Percentiles rank a stretch among this genome's conserved stretches.
phyloP scores from a whole-genome alignment of 2,113 vertebrate genomes.

The Ardeotis arabs region DNA sequence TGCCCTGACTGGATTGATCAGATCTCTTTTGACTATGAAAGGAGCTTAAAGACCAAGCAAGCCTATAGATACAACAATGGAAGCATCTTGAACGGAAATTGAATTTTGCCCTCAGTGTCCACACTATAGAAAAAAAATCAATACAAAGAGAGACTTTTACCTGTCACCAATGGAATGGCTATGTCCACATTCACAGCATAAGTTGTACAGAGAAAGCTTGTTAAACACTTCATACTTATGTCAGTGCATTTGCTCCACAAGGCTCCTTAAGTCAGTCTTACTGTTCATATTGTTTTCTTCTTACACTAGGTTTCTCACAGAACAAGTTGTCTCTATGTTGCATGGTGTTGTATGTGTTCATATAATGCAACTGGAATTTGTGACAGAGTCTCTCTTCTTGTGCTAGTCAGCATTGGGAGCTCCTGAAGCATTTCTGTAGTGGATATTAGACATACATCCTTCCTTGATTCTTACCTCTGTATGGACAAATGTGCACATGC shows the following conservation, averaged over 20 bases:
- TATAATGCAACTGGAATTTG: neutral
- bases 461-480: neutral
- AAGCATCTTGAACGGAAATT: neutral
- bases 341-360: neutral
- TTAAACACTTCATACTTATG: neutral
- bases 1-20: no score
- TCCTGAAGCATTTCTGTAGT: neutral
- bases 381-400: neutral
- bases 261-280: neutral
- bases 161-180: neutral
- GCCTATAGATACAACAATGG: no score
- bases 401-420: neutral
- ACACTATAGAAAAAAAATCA: neutral
- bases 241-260: neutral
- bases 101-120: neutral
- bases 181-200: neutral
- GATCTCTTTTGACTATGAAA: no score
- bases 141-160: neutral
- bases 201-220: neutral
- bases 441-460: rapidly evolving
- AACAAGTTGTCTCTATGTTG: neutral
- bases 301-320: neutral
- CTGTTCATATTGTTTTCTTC: neutral
- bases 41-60: no score
- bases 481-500: neutral